Percentiles rank a stretch among this genome's conserved stretches.
phyloP scores from a whole-genome alignment of 2,797 vertebrate species.

The Sebastiscus albofasciatus region DNA sequence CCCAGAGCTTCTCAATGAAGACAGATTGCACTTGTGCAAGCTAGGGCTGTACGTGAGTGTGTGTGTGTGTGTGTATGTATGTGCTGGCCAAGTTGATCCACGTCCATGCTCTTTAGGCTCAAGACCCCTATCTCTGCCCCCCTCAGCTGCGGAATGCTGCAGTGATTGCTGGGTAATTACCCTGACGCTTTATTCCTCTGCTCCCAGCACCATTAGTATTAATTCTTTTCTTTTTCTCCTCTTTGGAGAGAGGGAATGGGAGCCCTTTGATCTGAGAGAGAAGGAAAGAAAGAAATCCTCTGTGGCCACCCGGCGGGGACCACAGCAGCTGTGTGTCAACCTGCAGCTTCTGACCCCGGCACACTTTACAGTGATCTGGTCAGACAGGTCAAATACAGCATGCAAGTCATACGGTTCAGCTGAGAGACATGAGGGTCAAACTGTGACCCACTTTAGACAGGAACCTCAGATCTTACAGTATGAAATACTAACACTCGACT shows the following conservation, averaged over 20 bases:
- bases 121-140: conserved; percentile 75
- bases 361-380: conserved; percentile 47
- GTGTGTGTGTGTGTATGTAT: conserved; percentile 45
- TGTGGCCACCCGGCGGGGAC: conserved; percentile 46
- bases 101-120: conserved; percentile 73
- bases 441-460: conserved; percentile 28
- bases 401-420: conserved; percentile 21
- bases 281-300: neutral
- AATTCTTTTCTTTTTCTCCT: conserved; percentile 60
- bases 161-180: conserved; percentile 82
- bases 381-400: conserved; percentile 47
- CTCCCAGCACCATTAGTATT: conserved; percentile 75
- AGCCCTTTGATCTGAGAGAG: conserved; percentile 59
- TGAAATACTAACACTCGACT: conserved; percentile 24
- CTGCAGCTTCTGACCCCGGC: conserved; percentile 38
- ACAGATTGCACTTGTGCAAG: conserved; percentile 64
- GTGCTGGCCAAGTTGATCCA: conserved; percentile 65
- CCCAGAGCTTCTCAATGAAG: conserved; percentile 50
- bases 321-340: conserved; percentile 49
- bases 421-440: conserved; percentile 38
- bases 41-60: conserved; percentile 32
- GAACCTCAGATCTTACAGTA: conserved; percentile 26
- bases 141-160: conserved; percentile 75
- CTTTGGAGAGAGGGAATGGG: conserved; percentile 41
- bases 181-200: conserved; percentile 66